Conservation (phyloP, 92 coral and sea anemone genomes). For the Pocillopora meandrina region DNA sequence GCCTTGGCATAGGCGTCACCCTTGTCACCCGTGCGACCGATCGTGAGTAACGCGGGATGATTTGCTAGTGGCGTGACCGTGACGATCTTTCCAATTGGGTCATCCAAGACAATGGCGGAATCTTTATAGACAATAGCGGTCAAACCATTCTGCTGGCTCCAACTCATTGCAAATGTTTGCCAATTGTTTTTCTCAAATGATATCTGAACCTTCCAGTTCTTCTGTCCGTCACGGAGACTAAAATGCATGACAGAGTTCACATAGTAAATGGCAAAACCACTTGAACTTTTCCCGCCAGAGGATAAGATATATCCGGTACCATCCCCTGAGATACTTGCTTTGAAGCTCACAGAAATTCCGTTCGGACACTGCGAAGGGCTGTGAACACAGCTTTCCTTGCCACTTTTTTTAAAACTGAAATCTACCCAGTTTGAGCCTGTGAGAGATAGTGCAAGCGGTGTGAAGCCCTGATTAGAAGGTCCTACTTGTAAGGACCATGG, state of each 20-base stretch:
- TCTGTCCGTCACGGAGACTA: slow-evolving; percentile 42
- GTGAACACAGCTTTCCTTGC: slow-evolving; percentile 48
- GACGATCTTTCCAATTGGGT: slow-evolving; percentile 38
- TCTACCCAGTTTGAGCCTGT: slow-evolving; percentile 60
- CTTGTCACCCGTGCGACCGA: slow-evolving; percentile 59
- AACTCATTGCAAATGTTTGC: slow-evolving; percentile 58
- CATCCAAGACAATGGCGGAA: slow-evolving; percentile 10
- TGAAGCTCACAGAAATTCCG: slow-evolving; percentile 56
- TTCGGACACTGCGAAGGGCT: slow-evolving; percentile 48
- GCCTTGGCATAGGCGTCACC: slow-evolving; percentile 47
- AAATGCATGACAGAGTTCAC: slow-evolving; percentile 39
- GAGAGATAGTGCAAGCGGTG: slow-evolving; percentile 48
- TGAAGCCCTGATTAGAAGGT: slow-evolving; percentile 39
- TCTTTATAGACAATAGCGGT: slow-evolving; percentile 20
- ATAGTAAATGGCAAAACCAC: slow-evolving; percentile 56
- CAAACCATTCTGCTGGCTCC: slow-evolving; percentile 57
- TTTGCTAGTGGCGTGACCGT: slow-evolving; percentile 23
- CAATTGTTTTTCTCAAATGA: not conserved
- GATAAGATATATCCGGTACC: slow-evolving; percentile 43
- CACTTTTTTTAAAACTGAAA: slow-evolving; percentile 40
- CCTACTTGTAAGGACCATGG: slow-evolving; percentile 16
- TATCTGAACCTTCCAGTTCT: slow-evolving; percentile 44
- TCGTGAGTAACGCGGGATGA: slow-evolving; percentile 15
- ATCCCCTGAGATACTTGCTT: slow-evolving; percentile 15
- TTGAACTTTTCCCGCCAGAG: slow-evolving; percentile 48